These are phyloP conservation scores for Hypotaenidia philippensis DNA, from an alignment of 2,797 vertebrate genomes.

Conservation along the genomic window DNA sequence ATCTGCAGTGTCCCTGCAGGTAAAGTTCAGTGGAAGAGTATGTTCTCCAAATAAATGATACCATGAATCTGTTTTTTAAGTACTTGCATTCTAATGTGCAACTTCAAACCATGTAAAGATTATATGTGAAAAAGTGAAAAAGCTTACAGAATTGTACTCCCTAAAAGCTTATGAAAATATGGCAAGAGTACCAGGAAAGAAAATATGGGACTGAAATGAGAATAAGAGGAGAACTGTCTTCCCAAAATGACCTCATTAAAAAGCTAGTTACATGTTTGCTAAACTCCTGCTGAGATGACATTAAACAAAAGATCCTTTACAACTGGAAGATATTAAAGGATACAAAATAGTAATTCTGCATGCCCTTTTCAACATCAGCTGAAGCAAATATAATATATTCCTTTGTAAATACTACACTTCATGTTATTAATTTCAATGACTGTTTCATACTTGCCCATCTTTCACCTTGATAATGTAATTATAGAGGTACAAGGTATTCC, in stretches of 20 bases:
- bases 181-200: background rate
- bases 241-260: constrained; percentile 30
- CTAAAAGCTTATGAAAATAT: background rate
- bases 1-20: background rate
- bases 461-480: constrained; percentile 76
- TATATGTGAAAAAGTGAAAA: background rate
- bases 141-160: background rate
- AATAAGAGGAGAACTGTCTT: background rate
- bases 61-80: background rate
- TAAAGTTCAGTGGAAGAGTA: background rate
- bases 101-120: background rate
- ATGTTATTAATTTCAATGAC: constrained; percentile 62
- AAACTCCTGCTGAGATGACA: constrained; percentile 47
- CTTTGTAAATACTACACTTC: constrained; percentile 63
- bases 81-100: background rate
- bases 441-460: constrained; percentile 62
- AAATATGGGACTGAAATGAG: background rate
- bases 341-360: constrained; percentile 51
- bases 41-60: background rate
- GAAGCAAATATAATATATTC: constrained; percentile 56
- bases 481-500: constrained; percentile 62
- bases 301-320: constrained; percentile 47
- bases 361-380: constrained; percentile 42
- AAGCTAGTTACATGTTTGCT: constrained; percentile 26
- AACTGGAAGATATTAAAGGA: constrained; percentile 53